Percentiles rank a stretch among this genome's conserved stretches.
Conservation (phyloP, 2,113 vertebrate genomes). For the Sinocyclocheilus anshuiensis region DNA sequence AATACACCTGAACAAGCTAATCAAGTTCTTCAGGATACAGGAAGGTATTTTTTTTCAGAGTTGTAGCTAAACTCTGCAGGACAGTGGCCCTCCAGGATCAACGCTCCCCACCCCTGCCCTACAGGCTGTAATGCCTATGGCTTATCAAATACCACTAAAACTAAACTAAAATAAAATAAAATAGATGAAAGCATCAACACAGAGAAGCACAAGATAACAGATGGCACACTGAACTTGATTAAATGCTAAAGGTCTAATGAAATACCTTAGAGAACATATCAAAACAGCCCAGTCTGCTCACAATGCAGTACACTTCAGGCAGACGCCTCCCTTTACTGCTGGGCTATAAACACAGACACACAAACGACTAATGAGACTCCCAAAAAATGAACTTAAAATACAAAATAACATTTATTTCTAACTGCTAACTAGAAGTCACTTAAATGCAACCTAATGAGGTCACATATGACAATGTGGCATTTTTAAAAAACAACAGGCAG, state of each 20-base stretch:
- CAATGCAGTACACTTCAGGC: slow-evolving; percentile 97
- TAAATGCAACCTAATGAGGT: neutral
- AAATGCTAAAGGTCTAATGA: neutral
- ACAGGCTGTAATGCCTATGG: no score
- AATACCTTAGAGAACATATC: slow-evolving; percentile 95
- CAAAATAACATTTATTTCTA: neutral
- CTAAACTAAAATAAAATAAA: no score
- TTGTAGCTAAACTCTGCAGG: no score
- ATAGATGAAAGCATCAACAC: neutral
- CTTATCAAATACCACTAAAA: no score
- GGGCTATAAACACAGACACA: slow-evolving; percentile 71
- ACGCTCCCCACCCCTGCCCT: no score
- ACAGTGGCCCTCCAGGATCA: no score
- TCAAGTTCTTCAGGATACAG: no score
- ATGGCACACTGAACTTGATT: neutral
- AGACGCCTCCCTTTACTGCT: slow-evolving; percentile 93
- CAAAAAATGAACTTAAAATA: neutral
- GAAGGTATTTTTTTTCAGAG: no score
- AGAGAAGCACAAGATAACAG: neutral
- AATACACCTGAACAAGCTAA: no score
- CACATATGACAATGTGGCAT: neutral
- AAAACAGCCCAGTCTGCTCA: slow-evolving; percentile 95
- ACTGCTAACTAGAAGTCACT: neutral
- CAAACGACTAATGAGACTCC: neutral
- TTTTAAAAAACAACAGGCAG: neutral